Evolutionary conservation across 2,888 invertebrate species (phyloP), one percentile per base, ranked within the genome.

Genomic region (Megastigmus dorsalis): DNA sequence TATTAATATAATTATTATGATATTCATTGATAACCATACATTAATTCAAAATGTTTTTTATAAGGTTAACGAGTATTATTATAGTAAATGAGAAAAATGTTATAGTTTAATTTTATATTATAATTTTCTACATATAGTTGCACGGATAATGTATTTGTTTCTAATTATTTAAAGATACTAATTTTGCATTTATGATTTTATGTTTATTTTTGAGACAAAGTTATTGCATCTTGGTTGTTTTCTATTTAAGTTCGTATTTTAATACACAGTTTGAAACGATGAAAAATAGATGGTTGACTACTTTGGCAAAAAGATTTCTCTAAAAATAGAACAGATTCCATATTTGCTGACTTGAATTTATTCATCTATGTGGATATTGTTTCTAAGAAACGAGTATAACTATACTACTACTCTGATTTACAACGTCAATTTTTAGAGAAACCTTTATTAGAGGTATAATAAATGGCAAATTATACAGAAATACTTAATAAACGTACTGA

Each of bases 251-350:
- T 33, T 30, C 7, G 23, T 15, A 57, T 57, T 50, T 48, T 50
- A 59, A 26, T 65, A 69, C 26, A 65, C 20, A 57, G 60, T 18
- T 72, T 45, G 60, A 23, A 68, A 55, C 18, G 45, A 41, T 59
- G 33, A 52, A 57, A 69, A 55, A 63, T 52, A 50, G 50, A 55
- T 57, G 68, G 45, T 63, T 30, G 50, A 74, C 69, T 69, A 69
- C 65, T 65, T 74, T 69, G 74, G 69, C 69, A 66, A 66, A 59
- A 70, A 75, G 66, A 62, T 66, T 70, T 75, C 75, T 62, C 75
- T 23, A 52, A 66, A 66, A 54, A 62, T 38, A n/a, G n/a, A n/a
- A n/a, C n/a, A n/a, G n/a, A n/a, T n/a, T n/a, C n/a, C n/a, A n/a
- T n/a, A n/a, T n/a, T n/a, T n/a, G n/a, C n/a, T n/a, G n/a, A n/a